Conservation (phyloP, 2,113 vertebrate genomes). For the Pseudonaja textilis region DNA sequence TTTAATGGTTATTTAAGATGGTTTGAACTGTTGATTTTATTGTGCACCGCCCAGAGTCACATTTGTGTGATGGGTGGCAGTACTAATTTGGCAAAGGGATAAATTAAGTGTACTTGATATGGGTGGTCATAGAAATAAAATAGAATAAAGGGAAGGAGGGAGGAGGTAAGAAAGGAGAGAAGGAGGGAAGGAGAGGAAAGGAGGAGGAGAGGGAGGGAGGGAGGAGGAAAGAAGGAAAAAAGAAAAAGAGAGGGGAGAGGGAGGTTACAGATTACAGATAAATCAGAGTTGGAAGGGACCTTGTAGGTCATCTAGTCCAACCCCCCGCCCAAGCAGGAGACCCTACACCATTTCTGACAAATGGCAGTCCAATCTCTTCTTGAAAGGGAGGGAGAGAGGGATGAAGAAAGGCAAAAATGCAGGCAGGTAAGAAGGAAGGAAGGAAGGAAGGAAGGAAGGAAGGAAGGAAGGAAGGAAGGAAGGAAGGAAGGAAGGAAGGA, state of each 20-base stretch:
- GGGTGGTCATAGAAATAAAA: neutral
- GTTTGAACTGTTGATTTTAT: neutral
- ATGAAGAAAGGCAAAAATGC: no score
- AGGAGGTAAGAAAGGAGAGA: neutral
- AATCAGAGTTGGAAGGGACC: no score
- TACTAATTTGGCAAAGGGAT: neutral
- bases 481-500: fast-evolving
- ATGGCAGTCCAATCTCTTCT: no score
- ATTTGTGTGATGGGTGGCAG: neutral
- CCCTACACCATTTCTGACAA: no score
- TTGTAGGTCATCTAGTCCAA: no score
- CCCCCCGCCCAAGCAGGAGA: no score
- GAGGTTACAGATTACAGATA: no score
- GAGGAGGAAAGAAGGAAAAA: no score
- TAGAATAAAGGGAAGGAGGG: neutral
- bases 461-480: neutral
- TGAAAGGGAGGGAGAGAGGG: no score
- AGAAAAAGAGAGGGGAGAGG: neutral
- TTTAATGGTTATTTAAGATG: neutral
- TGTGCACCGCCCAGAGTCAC: neutral
- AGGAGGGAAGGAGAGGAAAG: neutral
- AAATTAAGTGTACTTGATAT: neutral
- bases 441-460: no score
- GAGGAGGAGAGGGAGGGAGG: neutral
- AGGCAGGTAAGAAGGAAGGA: no score